phyloP scores from a whole-genome alignment of 1,140 invertebrate species.

The Colletes latitarsis region DNA sequence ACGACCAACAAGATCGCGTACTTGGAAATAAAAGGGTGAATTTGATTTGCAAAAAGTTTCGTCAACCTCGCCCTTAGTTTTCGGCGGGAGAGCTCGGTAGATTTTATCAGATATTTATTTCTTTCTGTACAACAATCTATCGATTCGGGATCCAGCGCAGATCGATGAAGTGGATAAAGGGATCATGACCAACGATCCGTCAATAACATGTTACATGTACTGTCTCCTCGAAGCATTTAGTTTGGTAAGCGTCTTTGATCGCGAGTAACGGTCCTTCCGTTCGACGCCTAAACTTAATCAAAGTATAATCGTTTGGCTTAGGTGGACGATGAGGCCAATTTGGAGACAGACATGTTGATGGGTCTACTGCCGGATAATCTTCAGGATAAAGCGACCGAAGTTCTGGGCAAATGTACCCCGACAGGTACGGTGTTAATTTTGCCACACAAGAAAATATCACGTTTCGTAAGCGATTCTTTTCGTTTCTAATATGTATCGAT shows the following conservation, averaged over 20 bases:
- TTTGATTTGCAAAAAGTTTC: no score
- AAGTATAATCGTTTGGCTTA: slow-evolving; percentile 37
- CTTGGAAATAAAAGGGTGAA: no score
- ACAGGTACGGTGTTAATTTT: slow-evolving; percentile 33
- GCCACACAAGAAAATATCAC: no score
- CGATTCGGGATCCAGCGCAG: slow-evolving; percentile 57
- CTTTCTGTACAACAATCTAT: not conserved
- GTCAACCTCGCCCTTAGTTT: no score
- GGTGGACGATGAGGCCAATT: slow-evolving; percentile 70
- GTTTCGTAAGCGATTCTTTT: not conserved
- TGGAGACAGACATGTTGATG: slow-evolving; percentile 72
- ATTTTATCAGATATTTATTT: no score
- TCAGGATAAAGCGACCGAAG: slow-evolving; percentile 37
- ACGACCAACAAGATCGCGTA: no score
- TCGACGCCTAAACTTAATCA: not conserved
- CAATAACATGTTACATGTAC: slow-evolving; percentile 76
- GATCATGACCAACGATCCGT: slow-evolving; percentile 56
- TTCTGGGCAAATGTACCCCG: slow-evolving; percentile 57
- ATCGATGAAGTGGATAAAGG: slow-evolving; percentile 72
- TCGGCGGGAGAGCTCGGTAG: no score
- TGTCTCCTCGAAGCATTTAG: slow-evolving; percentile 75
- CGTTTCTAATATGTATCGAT: not conserved
- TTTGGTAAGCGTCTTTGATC: slow-evolving; percentile 65
- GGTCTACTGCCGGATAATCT: slow-evolving; percentile 66
- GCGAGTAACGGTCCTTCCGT: not conserved